These are phyloP conservation scores for Helicolenus hilgendorfi DNA, from an alignment of 2,797 vertebrate genomes.

Conservation along the genomic window DNA sequence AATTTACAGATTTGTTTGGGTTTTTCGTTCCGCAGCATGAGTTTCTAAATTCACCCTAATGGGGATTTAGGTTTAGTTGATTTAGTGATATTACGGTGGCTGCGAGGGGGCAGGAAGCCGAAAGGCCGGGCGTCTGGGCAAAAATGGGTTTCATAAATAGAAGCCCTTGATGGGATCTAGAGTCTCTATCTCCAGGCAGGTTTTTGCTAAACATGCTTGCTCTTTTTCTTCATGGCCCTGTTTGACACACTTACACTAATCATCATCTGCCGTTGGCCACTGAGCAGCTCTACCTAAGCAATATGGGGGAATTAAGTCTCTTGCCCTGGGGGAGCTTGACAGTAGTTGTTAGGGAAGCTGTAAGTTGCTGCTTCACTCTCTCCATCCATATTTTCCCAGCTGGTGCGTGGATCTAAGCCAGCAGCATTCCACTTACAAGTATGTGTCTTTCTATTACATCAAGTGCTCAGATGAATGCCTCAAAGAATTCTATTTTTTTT, in stretches of 20 bases:
- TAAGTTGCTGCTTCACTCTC: constrained; percentile 52
- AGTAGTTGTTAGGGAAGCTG: constrained; percentile 67
- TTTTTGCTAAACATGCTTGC: constrained; percentile 18
- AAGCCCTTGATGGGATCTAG: constrained; percentile 12
- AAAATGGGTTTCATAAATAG: constrained; percentile 38
- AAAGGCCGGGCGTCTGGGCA: constrained; percentile 9
- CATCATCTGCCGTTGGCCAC: constrained; percentile 48
- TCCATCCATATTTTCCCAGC: constrained; percentile 48
- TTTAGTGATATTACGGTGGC: constrained; percentile 69
- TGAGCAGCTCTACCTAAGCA: constrained; percentile 49
- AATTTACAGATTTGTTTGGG: constrained; percentile 86
- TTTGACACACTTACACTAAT: constrained; percentile 53
- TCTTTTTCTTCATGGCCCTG: constrained; percentile 26
- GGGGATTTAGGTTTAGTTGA: constrained; percentile 76
- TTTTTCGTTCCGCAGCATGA: constrained; percentile 69
- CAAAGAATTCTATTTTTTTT: background rate
- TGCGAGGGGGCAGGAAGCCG: constrained; percentile 41
- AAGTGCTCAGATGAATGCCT: constrained; percentile 33
- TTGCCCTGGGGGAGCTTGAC: constrained; percentile 48
- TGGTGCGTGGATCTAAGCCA: constrained; percentile 42
- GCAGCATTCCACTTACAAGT: constrained; percentile 49
- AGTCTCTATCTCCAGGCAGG: constrained; percentile 10
- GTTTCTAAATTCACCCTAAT: constrained; percentile 75
- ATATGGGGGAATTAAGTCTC: constrained; percentile 52
- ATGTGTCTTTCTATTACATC: constrained; percentile 55